Conservation (phyloP, 2,113 vertebrate species). For the Pollimyrus isidori region DNA sequence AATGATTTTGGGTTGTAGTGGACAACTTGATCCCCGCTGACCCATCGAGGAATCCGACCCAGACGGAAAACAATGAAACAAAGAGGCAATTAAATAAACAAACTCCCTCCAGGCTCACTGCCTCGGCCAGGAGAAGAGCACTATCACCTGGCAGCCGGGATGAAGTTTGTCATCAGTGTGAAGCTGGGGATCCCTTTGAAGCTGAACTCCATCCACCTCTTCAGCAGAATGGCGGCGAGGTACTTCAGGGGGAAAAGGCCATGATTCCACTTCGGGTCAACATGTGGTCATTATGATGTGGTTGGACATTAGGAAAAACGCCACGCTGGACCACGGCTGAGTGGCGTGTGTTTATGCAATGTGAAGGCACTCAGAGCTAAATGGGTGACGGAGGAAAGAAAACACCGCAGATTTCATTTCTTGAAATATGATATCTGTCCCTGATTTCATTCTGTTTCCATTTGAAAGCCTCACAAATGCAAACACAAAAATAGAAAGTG, state of each 20-base stretch:
- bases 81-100: neutral
- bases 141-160: slow-evolving; percentile 47
- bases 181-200: neutral
- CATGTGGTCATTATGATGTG: neutral
- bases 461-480: neutral
- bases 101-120: neutral
- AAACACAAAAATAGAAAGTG: slow-evolving; percentile 2
- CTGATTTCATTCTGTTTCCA: neutral
- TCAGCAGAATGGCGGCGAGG: neutral
- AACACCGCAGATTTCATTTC: neutral
- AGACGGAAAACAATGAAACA: neutral
- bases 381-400: neutral
- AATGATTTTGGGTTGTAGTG: neutral
- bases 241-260: neutral
- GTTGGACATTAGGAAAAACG: neutral
- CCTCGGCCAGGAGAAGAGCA: slow-evolving; percentile 26
- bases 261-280: neutral
- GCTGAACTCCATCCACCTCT: neutral
- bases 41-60: neutral
- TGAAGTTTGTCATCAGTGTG: slow-evolving; percentile 41
- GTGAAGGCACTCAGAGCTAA: neutral
- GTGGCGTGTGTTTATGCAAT: neutral
- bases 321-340: neutral
- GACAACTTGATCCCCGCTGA: neutral
- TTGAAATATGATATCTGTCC: slow-evolving; percentile 1